phyloP scores from a whole-genome alignment of 1,140 invertebrate genomes.

The Vollenhovia emeryi region DNA sequence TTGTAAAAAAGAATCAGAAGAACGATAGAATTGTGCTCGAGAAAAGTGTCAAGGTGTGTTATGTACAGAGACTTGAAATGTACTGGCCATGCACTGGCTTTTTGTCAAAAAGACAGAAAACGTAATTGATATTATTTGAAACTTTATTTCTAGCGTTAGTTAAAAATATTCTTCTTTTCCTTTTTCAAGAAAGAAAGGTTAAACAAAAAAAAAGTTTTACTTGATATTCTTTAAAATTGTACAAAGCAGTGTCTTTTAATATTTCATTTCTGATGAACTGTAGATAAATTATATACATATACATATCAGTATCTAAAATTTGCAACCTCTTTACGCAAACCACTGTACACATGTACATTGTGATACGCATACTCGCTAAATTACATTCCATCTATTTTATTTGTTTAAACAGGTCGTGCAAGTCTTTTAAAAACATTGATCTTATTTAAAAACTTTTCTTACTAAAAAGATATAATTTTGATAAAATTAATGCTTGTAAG shows the following conservation, averaged over 20 bases:
- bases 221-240: background rate
- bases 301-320: background rate
- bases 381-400: background rate
- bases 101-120: background rate
- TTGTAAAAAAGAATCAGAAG: too few relatives aligned
- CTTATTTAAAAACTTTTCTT: background rate
- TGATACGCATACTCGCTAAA: background rate
- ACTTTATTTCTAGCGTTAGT: background rate
- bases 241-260: too few relatives aligned
- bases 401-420: background rate
- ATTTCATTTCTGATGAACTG: too few relatives aligned
- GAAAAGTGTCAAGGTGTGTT: too few relatives aligned
- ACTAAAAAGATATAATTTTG: background rate
- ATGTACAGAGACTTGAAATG: too few relatives aligned
- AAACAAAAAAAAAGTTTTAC: background rate
- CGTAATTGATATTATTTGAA: background rate
- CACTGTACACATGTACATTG: background rate
- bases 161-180: background rate
- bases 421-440: background rate
- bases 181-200: background rate
- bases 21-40: too few relatives aligned
- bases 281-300: background rate
- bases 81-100: too few relatives aligned
- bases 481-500: constrained; percentile 24
- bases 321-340: background rate